Conservation (phyloP, 2,113 vertebrate species). For the Ivindomyrus marchei region DNA sequence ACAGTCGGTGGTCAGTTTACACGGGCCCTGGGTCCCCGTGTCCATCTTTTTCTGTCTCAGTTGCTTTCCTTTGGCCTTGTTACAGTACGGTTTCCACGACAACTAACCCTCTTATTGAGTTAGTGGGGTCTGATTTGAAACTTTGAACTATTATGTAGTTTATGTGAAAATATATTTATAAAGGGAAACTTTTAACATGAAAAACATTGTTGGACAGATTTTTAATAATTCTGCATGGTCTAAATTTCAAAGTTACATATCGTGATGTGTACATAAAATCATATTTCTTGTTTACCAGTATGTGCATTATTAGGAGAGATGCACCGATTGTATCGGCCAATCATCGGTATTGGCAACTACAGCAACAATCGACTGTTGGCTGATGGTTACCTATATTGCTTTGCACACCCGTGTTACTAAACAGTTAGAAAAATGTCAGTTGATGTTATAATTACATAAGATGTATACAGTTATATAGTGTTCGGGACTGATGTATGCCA, state of each 20-base stretch:
- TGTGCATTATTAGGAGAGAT: background rate
- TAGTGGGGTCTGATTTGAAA: background rate
- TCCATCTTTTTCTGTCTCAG: background rate
- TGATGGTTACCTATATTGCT: background rate
- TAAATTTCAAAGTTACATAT: background rate
- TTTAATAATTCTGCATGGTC: background rate
- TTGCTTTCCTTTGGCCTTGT: background rate
- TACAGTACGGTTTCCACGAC: background rate
- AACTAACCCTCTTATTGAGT: background rate
- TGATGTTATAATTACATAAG: background rate
- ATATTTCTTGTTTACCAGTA: background rate
- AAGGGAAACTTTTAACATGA: background rate
- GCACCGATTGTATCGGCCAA: background rate
- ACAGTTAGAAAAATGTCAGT: background rate
- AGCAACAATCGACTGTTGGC: too few species aligned
- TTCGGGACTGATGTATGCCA: background rate
- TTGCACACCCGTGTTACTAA: background rate
- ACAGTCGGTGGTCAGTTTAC: conserved; percentile 69
- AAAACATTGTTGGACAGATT: background rate
- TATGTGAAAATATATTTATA: background rate
- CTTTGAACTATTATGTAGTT: background rate
- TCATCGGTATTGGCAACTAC: background rate
- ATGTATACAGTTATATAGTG: background rate
- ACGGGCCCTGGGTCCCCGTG: background rate
- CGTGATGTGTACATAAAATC: background rate